Conservation (phyloP, 2,797 vertebrate species). For the Malurus splendens region DNA sequence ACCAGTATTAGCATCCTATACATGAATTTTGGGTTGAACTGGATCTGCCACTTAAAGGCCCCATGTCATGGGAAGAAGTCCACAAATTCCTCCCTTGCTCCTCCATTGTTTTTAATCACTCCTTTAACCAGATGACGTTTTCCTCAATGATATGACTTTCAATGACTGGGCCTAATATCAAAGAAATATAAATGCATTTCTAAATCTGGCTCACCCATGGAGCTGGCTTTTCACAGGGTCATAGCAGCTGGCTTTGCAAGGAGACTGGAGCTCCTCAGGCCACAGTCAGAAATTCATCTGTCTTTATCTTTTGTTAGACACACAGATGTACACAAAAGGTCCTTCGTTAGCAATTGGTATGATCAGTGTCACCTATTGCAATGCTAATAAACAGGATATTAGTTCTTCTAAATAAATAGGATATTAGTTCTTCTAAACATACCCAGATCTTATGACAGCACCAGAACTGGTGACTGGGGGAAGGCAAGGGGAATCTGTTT, state of each 20-base stretch:
- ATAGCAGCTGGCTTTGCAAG: background rate
- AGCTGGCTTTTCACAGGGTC: background rate
- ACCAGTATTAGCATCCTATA: background rate
- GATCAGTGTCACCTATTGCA: background rate
- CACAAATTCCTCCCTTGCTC: background rate
- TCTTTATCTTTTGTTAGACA: background rate
- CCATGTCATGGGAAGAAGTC: background rate
- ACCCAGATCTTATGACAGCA: background rate
- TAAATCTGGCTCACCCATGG: background rate
- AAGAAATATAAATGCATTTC: background rate
- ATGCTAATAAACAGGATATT: background rate
- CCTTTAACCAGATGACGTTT: background rate
- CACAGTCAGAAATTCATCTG: background rate
- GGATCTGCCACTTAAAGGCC: background rate
- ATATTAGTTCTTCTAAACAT: fast-evolving
- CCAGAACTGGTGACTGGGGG: fast-evolving
- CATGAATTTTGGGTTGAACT: background rate
- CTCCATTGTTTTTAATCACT: background rate
- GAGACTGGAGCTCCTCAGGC: background rate
- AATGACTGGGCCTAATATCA: background rate
- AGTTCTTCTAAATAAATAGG: background rate
- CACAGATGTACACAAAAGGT: background rate
- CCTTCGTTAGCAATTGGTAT: fast-evolving
- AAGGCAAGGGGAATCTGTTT: background rate
- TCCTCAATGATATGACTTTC: background rate